Base-by-base conservation (phyloP, 2,888 invertebrate genomes). In the Digitonthophagus gazella region DNA sequence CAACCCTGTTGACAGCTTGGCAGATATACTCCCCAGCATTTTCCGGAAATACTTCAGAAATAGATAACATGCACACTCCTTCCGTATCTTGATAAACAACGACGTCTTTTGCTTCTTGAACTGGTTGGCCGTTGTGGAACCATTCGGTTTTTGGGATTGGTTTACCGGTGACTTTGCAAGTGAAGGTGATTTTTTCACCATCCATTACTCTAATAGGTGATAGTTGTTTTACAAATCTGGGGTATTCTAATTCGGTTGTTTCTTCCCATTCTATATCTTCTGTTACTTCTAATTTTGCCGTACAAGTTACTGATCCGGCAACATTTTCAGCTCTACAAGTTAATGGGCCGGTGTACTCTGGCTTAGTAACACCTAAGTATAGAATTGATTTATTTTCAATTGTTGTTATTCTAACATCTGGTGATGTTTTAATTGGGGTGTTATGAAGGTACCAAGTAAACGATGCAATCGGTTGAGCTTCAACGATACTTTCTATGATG, bases 261-360 rank as follows among this genome's bases (percentile, higher is more conserved):
- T 88, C 86, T 77, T 90, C 87, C 84, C 85, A 85, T 67, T 80
- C 80, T 19, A 84, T 80, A 72, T 86, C 85, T 70, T 90, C 88
- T 44, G 89, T 79, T 16, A 91, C 81, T 75, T 88, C 86, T 2
- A 95, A 79, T 15, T 89, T 89, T 1, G 95, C 93, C 0, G 93
- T 92, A 75, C 91, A 92, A n/a, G 93, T 93, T 4, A 95, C 93
- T 0, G 93, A 93, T 6, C 97, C 97, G 64, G 90, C 92, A 65
- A 92, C 92, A 81, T 97, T 97, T 83, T 95, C 93, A 1, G 96
- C 96, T 76, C 93, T 87, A 76, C 96, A 96, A 15, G 93, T 95
- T 76, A 94, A 91, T 20, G 90, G 87, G 18, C 95, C 96, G 68
- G 88, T 84, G 75, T 87, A 87, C 79, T 92, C 90, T 69, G 88